Percentiles rank a stretch among this genome's conserved stretches.
Conservation (phyloP, 2,113 vertebrate genomes). For the Pteropus alecto region DNA sequence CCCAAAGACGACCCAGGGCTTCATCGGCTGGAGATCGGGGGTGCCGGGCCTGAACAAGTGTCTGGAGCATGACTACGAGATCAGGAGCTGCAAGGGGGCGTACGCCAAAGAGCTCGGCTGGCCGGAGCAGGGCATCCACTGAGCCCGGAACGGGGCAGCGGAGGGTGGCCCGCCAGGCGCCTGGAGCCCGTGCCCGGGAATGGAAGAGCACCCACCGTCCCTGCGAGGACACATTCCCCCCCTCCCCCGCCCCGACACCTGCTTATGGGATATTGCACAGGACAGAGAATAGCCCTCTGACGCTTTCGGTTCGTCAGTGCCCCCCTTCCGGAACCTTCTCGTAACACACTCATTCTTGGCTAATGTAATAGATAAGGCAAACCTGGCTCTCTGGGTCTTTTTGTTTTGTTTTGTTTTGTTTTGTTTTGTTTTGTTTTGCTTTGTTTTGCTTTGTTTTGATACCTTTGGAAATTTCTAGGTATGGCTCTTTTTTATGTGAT, state of each 20-base stretch:
- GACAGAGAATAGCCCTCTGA: background rate
- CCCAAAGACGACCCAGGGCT: conserved; percentile 87
- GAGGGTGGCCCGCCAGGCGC: rapidly evolving
- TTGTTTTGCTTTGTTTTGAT: background rate
- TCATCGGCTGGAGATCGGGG: conserved; percentile 91
- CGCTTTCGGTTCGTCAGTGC: rapidly evolving
- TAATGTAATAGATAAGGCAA: background rate
- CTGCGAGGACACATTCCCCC: rapidly evolving
- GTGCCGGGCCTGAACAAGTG: conserved; percentile 77
- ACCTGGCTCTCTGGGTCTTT: background rate
- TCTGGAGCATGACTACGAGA: conserved; percentile 77
- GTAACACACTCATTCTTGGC: background rate
- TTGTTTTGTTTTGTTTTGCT: background rate
- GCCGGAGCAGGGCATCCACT: conserved; percentile 80
- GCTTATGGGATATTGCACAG: background rate
- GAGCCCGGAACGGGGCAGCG: background rate
- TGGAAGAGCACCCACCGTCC: rapidly evolving
- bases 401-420: too few relatives aligned
- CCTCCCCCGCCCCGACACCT: background rate
- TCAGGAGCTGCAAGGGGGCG: conserved; percentile 82
- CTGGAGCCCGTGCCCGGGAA: rapidly evolving
- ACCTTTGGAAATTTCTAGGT: background rate
- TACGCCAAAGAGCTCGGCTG: conserved; percentile 82
- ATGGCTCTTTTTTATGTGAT: background rate
- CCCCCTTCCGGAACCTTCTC: background rate